Conservation (phyloP, 2,888 invertebrate species). For the Melanchra persicariae region DNA sequence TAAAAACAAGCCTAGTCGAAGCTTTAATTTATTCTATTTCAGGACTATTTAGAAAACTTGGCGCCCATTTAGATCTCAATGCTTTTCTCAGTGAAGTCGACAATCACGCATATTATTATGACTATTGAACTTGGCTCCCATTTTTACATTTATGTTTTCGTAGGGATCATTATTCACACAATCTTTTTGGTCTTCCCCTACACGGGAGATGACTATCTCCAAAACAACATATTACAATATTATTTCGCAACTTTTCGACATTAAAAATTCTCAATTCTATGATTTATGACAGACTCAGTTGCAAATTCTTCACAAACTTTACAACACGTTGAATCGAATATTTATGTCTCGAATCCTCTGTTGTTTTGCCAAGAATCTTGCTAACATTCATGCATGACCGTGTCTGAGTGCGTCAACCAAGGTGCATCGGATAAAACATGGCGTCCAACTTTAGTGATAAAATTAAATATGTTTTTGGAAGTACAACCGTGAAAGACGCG, state of each 20-base stretch:
- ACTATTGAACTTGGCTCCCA: too few relatives aligned
- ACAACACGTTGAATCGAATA: constrained; percentile 55
- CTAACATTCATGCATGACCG: constrained; percentile 63
- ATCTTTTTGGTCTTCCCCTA: not conserved
- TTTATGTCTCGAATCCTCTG: constrained; percentile 62
- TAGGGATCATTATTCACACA: not conserved
- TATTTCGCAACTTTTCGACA: constrained; percentile 36
- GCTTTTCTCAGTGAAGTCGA: too few relatives aligned
- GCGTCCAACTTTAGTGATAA: constrained; percentile 55
- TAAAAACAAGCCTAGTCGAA: too few relatives aligned
- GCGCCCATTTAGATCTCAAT: not conserved
- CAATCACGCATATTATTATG: too few relatives aligned
- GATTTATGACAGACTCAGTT: constrained; percentile 50
- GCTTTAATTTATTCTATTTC: too few relatives aligned
- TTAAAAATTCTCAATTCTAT: constrained; percentile 45
- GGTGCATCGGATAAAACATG: constrained; percentile 59
- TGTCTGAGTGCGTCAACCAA: constrained; percentile 49
- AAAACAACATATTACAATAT: constrained; percentile 16
- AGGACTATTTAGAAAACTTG: too few relatives aligned
- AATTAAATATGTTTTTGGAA: constrained; percentile 60
- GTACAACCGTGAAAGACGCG: constrained; percentile 24
- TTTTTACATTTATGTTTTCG: too few relatives aligned
- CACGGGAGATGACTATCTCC: not conserved
- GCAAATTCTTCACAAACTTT: constrained; percentile 52
- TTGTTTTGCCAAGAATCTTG: constrained; percentile 75